These are phyloP conservation scores for Zonotrichia albicollis DNA, from an alignment of 2,797 vertebrate genomes.

Conservation along the genomic window DNA sequence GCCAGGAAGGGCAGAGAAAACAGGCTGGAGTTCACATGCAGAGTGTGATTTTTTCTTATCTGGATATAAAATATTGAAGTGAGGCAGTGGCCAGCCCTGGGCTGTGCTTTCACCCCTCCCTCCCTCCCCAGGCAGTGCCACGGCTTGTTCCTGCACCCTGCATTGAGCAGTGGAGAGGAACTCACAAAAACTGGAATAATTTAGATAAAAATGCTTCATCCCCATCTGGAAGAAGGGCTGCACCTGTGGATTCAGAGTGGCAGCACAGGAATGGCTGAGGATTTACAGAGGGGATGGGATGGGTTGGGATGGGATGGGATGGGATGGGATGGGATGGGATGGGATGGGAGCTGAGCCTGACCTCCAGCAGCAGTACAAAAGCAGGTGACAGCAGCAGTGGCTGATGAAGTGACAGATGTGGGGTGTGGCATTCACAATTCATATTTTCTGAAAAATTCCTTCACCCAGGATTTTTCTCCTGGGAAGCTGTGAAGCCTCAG, in stretches of 20 bases:
- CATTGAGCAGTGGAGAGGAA: accelerated
- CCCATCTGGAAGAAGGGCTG: background rate
- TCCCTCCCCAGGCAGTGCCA: background rate
- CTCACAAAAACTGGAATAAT: background rate
- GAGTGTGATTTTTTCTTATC: background rate
- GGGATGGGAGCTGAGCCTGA: background rate
- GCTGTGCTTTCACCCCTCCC: background rate
- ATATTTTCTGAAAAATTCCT: background rate
- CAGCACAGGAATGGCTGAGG: background rate
- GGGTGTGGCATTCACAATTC: background rate
- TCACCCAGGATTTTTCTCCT: background rate
- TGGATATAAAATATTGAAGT: background rate
- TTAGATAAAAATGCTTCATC: background rate
- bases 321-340: no score
- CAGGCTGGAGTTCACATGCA: background rate
- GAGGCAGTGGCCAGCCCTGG: background rate
- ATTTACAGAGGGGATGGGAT: accelerated
- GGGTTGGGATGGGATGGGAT: no score
- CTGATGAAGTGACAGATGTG: accelerated
- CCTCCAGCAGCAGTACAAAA: background rate
- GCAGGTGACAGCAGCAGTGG: background rate
- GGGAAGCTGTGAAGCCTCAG: background rate
- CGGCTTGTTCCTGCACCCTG: accelerated
- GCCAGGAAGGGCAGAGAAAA: background rate
- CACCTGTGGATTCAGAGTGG: accelerated